Evolutionary conservation across 2,797 vertebrate genomes (phyloP).

Genomic region (Perodicticus potto): DNA sequence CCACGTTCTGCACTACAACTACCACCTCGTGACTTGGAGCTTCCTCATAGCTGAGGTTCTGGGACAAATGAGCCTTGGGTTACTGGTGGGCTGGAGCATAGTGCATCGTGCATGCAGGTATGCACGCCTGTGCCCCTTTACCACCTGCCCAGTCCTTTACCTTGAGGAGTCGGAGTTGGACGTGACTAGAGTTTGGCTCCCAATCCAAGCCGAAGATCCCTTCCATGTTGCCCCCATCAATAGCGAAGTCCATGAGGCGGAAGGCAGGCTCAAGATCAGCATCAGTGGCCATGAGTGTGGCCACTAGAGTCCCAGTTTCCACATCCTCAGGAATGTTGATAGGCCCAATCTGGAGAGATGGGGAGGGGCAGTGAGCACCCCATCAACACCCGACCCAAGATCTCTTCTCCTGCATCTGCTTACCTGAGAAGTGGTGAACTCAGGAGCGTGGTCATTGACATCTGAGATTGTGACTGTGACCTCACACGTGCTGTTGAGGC

Average conservation of each 20-base stretch:
- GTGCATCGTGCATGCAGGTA: no score
- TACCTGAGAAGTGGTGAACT: constrained; percentile 92
- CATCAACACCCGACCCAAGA: not conserved
- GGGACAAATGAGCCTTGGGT: constrained; percentile 25
- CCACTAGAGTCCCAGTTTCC: constrained; percentile 86
- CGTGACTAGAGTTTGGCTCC: constrained; percentile 85
- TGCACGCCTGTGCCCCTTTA: not conserved
- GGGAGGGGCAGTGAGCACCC: not conserved
- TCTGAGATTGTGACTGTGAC: constrained; percentile 89
- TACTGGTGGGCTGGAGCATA: not conserved
- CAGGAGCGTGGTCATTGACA: constrained; percentile 91
- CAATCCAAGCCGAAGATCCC: constrained; percentile 87
- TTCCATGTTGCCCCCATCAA: constrained; percentile 90
- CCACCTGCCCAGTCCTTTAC: constrained; percentile 70
- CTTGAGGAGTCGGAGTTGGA: constrained; percentile 89
- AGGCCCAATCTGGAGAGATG: constrained; percentile 86
- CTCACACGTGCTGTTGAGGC: constrained; percentile 91
- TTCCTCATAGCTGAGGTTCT: constrained; percentile 93
- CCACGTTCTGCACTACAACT: constrained; percentile 90
- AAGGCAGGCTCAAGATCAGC: constrained; percentile 90
- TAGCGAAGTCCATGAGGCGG: constrained; percentile 78
- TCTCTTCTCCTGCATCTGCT: not conserved
- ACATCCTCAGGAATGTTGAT: constrained; percentile 88
- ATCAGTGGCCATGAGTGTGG: constrained; percentile 87
- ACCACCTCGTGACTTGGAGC: constrained; percentile 91